A percentile compares a stretch with the other conserved stretches of the same genome.
These are phyloP conservation scores for Neodiprion virginianus DNA, from an alignment of 1,140 invertebrate species.

Conservation along the genomic window DNA sequence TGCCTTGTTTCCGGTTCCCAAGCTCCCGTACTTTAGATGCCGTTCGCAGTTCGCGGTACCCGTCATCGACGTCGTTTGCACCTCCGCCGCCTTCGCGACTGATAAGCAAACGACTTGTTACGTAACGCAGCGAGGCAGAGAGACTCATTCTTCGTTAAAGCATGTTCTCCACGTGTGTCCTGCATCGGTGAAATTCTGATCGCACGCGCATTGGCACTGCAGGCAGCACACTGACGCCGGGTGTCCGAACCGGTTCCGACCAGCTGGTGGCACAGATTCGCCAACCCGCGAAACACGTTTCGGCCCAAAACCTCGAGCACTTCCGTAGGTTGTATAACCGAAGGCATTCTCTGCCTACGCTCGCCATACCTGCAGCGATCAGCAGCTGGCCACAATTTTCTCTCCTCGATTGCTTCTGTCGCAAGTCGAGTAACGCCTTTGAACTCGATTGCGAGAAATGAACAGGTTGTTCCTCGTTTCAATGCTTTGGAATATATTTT, in stretches of 20 bases:
- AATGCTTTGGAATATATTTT: no score
- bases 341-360: neutral
- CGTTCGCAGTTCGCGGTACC: neutral
- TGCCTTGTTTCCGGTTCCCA: neutral
- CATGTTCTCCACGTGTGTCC: neutral
- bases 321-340: neutral
- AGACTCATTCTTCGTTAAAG: neutral
- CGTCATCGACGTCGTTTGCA: neutral
- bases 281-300: slow-evolving; percentile 3
- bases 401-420: no score
- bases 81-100: neutral
- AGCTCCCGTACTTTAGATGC: neutral
- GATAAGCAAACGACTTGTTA: neutral
- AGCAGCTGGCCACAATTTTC: neutral
- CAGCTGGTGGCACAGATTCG: slow-evolving; percentile 6
- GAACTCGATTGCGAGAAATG: no score
- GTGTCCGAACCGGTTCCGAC: neutral
- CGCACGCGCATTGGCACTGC: neutral
- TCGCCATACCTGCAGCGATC: neutral
- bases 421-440: no score
- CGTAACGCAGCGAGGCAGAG: neutral
- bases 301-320: neutral
- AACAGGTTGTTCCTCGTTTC: no score
- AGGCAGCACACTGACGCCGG: no score
- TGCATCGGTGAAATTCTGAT: neutral